Conservation (phyloP, 2,888 invertebrate genomes). For the Euplexia lucipara region DNA sequence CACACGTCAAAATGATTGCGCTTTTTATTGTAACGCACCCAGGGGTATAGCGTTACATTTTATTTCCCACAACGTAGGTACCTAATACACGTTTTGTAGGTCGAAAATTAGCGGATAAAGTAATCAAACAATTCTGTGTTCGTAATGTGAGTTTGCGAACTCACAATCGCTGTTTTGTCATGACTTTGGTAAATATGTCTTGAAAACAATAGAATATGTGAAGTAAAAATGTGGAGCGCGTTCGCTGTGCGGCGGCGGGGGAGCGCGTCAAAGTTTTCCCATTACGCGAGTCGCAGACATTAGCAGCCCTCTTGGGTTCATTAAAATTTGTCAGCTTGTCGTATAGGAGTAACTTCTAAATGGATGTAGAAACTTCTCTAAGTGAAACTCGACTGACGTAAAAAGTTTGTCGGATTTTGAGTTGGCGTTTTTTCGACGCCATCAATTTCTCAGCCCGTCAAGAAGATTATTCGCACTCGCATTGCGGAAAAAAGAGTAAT, state of each 20-base stretch:
- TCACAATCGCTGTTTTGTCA: conserved; percentile 69
- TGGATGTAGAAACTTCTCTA: conserved; percentile 90
- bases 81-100: conserved; percentile 35
- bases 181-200: conserved; percentile 78
- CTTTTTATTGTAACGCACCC: conserved; percentile 83
- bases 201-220: conserved; percentile 77
- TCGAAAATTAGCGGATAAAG: conserved; percentile 62
- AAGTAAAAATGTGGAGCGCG: conserved; percentile 73
- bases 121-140: conserved; percentile 72
- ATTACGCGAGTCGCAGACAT: conserved; percentile 88
- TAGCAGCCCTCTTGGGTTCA: conserved; percentile 90
- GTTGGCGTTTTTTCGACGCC: conserved; percentile 85
- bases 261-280: conserved; percentile 85
- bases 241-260: conserved; percentile 59
- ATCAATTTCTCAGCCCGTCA: conserved; percentile 90
- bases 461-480: conserved; percentile 91
- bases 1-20: conserved; percentile 87
- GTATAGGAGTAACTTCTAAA: conserved; percentile 88
- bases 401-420: conserved; percentile 87
- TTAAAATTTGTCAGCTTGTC: conserved; percentile 91
- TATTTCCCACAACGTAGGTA: conserved; percentile 49
- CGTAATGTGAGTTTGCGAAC: conserved; percentile 73
- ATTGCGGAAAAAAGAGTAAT: conserved; percentile 90
- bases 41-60: conserved; percentile 80
- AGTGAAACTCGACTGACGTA: conserved; percentile 90